Conservation (phyloP, 2,113 vertebrate genomes). For the Uria lomvia region DNA sequence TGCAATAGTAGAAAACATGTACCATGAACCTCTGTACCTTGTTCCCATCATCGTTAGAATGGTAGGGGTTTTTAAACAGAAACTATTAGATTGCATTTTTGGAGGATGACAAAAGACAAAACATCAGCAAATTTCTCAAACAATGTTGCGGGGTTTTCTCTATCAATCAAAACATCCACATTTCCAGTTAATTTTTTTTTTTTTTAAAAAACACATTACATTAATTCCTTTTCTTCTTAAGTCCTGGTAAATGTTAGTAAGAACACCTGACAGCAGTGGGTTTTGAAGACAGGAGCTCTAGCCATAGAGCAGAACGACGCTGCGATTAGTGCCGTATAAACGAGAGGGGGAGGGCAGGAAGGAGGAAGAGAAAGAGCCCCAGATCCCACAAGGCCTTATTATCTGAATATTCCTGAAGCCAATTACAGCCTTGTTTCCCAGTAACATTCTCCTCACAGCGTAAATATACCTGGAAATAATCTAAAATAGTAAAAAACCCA, state of each 20-base stretch:
- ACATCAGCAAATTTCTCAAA: neutral
- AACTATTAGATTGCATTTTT: neutral
- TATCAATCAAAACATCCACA: neutral
- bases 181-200: neutral
- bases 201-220: neutral
- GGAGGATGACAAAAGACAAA: neutral
- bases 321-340: neutral
- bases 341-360: neutral
- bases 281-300: neutral
- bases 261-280: neutral
- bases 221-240: neutral
- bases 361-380: neutral
- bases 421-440: neutral
- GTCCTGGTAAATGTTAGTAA: neutral
- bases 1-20: neutral
- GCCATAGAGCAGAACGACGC: neutral
- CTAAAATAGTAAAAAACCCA: neutral
- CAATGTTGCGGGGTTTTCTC: neutral
- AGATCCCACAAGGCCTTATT: conserved; percentile 19
- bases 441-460: neutral
- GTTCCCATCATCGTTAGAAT: neutral
- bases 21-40: neutral
- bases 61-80: neutral
- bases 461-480: neutral
- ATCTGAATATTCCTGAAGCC: neutral